These are phyloP conservation scores for Lutjanus campechanus DNA, from an alignment of 2,797 vertebrate genomes.

Conservation along the genomic window DNA sequence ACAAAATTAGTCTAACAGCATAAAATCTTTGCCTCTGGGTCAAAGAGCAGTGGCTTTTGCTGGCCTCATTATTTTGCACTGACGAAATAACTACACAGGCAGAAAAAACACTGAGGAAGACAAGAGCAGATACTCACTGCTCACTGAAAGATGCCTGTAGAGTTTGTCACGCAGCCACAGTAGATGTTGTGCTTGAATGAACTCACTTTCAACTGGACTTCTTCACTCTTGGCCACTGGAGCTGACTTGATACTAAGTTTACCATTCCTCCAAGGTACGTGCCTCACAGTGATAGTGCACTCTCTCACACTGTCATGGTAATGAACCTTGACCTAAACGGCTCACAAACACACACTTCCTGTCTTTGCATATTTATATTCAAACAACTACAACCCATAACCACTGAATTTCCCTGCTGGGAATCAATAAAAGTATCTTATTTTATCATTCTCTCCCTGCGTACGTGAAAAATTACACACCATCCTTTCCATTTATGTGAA, in stretches of 20 bases:
- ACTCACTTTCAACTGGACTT: not conserved
- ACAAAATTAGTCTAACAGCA: constrained; percentile 34
- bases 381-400: constrained; percentile 4
- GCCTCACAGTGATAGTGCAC: constrained; percentile 20
- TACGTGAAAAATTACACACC: constrained; percentile 1
- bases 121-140: not conserved
- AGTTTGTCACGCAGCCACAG: not conserved
- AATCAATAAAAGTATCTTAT: not conserved
- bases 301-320: constrained; percentile 21
- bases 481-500: not conserved
- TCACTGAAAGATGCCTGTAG: not conserved
- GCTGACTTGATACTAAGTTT: constrained; percentile 20
- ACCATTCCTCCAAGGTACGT: constrained; percentile 1
- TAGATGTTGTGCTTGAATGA: not conserved
- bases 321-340: constrained; percentile 32
- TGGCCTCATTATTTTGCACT: constrained; percentile 41
- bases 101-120: constrained; percentile 16
- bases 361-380: constrained; percentile 24
- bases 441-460: constrained; percentile 1
- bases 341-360: constrained; percentile 27
- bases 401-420: not conserved
- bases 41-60: constrained; percentile 21
- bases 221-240: not conserved
- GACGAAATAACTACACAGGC: constrained; percentile 2
- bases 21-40: constrained; percentile 34